Base-by-base conservation (phyloP, 2,113 vertebrate species). In the Poeciliopsis occidentalis region DNA sequence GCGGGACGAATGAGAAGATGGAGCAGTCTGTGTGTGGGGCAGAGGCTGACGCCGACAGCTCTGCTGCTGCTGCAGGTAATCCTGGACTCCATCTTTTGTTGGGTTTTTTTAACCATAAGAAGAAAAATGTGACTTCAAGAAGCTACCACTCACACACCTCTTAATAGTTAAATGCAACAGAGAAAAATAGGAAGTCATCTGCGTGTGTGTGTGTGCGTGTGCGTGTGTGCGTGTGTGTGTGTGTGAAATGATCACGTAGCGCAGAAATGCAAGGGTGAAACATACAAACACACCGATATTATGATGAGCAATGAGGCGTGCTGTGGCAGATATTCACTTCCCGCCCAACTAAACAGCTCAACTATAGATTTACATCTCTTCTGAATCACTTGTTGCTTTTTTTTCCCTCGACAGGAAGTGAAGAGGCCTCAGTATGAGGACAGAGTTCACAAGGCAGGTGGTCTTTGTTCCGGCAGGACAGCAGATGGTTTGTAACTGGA, bases 401-500 rank as follows among this genome's bases (percentile, higher is more conserved):
- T 41, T 4, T 24, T 69, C 11, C 37, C 69, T 26, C 76, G 37
- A 29, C 86, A 94, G 92, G 87, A 85, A 88, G 79, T 91, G 90
- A 90, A 70, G 87, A 74, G 75, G 66, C 30, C 57, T 75, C 73
- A 75, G 78, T 69, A 44, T 47, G 39, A 77, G 64, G 78, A 71
- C 62, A 83, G 72, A 61, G 76, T 73, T 79, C 62, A 80, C 80
- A 62, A 64, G 30, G 74, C 88, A 83, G 88, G 88, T 76, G 89
- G 89, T 83, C 79, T 92, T 91, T 80, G 64, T 84, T 69, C 69
- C 19, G 26, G 82, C 82, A 72, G 76, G 83, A 79, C 24, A 24
- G 85, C 91, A 91, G 85, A 91, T 84, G 87, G 67, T 82, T 81
- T 89, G 88, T 88, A 88, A 93, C 84, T 30, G 80, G 82, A 92